A percentile compares a stretch with the other conserved stretches of the same genome.
phyloP scores from a whole-genome alignment of 1,140 invertebrate species.

The Drosophila ficusphila region DNA sequence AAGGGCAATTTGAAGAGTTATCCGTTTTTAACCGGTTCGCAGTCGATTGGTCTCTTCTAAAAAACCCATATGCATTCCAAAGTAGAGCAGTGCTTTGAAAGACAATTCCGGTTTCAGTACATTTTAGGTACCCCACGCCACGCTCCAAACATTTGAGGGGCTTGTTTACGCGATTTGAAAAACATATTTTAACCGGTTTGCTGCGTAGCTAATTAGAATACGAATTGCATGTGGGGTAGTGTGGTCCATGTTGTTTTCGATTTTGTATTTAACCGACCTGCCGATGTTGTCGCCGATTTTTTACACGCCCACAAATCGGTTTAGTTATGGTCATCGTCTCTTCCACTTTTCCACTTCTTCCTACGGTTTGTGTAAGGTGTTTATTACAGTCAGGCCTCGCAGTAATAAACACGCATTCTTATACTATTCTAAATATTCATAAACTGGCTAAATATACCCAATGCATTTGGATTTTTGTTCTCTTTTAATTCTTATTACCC shows the following conservation, averaged over 20 bases:
- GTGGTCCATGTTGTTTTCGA: conserved; percentile 1
- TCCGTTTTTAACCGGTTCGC: conserved; percentile 25
- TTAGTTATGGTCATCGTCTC: conserved; percentile 36
- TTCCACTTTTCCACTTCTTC: conserved; percentile 1
- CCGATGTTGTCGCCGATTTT: conserved; percentile 9
- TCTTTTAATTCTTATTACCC: no score
- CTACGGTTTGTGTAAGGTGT: neutral
- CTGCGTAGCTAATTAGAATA: conserved; percentile 44
- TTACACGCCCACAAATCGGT: conserved; percentile 43
- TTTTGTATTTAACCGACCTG: conserved; percentile 1
- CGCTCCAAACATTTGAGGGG: conserved; percentile 3
- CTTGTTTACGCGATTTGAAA: conserved; percentile 26
- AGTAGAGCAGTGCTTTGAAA: conserved; percentile 16
- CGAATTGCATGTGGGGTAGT: conserved; percentile 8
- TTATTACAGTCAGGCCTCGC: conserved; percentile 5
- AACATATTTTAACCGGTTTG: conserved; percentile 39
- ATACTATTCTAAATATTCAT: no score
- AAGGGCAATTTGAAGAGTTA: conserved; percentile 7
- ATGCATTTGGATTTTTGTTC: no score
- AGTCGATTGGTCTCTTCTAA: conserved; percentile 7
- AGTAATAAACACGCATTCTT: neutral
- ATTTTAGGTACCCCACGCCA: conserved; percentile 1
- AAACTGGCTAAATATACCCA: no score
- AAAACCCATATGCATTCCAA: conserved; percentile 14
- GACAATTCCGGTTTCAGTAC: conserved; percentile 30